A percentile compares a stretch with the other conserved stretches of the same genome.
These are phyloP conservation scores for Etia nguti DNA, from an alignment of 2,113 vertebrate species.

Conservation along the genomic window DNA sequence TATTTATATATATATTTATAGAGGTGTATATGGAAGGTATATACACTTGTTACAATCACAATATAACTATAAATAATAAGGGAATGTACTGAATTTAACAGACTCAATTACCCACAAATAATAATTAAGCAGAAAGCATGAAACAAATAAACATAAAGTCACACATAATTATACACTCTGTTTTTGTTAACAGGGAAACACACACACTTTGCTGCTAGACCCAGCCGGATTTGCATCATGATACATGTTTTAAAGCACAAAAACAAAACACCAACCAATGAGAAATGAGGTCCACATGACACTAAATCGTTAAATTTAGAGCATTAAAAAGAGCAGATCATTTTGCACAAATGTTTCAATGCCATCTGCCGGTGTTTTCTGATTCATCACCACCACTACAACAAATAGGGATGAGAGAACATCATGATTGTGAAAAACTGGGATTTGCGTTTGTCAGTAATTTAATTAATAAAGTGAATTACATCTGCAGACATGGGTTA, in stretches of 20 bases:
- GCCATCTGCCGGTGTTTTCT: not conserved
- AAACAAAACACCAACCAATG: not conserved
- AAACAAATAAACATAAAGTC: slow-evolving; percentile 6
- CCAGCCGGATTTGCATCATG: slow-evolving; percentile 1
- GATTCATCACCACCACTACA: not conserved
- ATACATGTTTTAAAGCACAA: not conserved
- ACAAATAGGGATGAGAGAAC: not conserved
- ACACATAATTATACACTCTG: not conserved
- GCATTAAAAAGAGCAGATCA: not conserved
- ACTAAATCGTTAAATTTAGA: not conserved
- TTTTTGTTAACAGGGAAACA: not conserved
- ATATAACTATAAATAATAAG: slow-evolving; percentile 75
- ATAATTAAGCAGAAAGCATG: slow-evolving; percentile 50
- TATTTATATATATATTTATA: slow-evolving; percentile 55
- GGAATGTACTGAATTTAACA: slow-evolving; percentile 71
- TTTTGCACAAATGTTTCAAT: not conserved
- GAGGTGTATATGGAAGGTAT: slow-evolving; percentile 59
- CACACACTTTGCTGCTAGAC: not conserved
- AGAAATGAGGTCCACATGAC: not conserved
- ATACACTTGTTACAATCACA: slow-evolving; percentile 71
- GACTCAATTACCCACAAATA: slow-evolving; percentile 54
- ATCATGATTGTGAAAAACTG: not conserved
- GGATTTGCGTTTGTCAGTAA: not conserved
- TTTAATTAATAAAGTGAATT: not conserved
- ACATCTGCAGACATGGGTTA: not conserved